phyloP scores from a whole-genome alignment of 2,113 vertebrate species.

The Genyomyrus donnyi region DNA sequence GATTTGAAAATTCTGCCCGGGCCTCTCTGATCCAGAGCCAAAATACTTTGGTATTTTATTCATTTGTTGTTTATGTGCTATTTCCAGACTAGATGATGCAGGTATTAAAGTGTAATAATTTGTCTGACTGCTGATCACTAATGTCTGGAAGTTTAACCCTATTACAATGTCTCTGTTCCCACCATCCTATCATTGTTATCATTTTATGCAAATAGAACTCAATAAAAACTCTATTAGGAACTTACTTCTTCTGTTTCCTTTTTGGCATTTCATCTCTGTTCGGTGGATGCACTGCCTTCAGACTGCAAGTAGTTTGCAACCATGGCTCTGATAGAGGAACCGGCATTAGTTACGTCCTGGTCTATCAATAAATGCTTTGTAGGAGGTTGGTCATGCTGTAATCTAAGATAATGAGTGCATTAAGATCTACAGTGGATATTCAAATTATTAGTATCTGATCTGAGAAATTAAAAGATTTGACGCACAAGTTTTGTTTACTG shows the following conservation, averaged over 20 bases:
- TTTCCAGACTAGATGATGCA: not conserved
- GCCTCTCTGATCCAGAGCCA: not conserved
- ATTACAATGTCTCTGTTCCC: not conserved
- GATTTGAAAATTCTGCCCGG: not conserved
- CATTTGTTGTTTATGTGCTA: not conserved
- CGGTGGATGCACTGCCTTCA: not conserved
- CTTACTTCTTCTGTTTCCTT: not conserved
- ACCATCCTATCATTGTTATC: not conserved
- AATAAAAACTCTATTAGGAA: not conserved
- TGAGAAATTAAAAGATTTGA: not conserved
- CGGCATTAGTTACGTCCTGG: not conserved
- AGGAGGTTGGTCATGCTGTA: not conserved
- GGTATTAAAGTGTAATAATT: not conserved
- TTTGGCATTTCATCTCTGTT: not conserved
- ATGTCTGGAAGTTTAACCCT: not conserved
- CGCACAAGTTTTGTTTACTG: not conserved
- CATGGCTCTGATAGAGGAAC: not conserved
- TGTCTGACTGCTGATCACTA: not conserved
- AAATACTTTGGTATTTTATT: not conserved
- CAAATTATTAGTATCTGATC: not conserved
- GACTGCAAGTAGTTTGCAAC: not conserved
- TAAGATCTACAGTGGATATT: not conserved
- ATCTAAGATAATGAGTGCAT: not conserved
- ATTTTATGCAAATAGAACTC: not conserved
- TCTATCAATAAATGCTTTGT: not conserved